Base-by-base conservation (phyloP, 1,140 invertebrate genomes). In the Lepeophtheirus salmonis region DNA sequence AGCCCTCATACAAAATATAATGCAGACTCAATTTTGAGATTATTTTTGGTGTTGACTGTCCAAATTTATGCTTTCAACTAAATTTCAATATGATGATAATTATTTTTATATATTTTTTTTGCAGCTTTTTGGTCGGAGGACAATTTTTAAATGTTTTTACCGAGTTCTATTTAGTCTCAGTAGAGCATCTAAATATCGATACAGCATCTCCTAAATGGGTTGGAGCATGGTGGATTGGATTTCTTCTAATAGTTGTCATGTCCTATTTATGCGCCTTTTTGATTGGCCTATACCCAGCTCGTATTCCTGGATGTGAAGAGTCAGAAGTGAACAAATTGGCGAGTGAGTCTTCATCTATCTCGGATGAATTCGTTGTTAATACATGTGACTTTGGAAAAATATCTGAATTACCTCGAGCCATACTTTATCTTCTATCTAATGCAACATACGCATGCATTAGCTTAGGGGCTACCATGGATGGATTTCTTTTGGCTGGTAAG, bases 201-300 rank as follows among this genome's bases (percentile, higher is more conserved):
- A 79, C 84, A 4, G 73, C 77, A 17, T 84, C 81, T 68, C 83
- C 82, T 21, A 77, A 83, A 54, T 91, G 87, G 85, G 83, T 94
- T 17, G 89, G 89, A 17, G 88, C 89, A 77, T 94, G 89, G 89
- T 94, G 89, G 89, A 83, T 89, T 17, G 88, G 88, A 13, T 92
- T 91, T 68, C 69, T 92, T 1, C 74, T 90, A 0, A 83, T 84
- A 61, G 86, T 86, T 1, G 68, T 84, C 12, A 73, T 89, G 0
- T 76, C 88, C 1, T 79, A 90, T 26, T 68, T 50, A 18, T 60
- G 57, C 90, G 20, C 82, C 89, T 25, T 41, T 17, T 25, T 57
- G n/a, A 26, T 54, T 24, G 21, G 16, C 55, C 22, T 57, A 14
- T 57, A 24, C 21, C 55, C 55, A 17, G 55, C 55, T 21, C 16